These are phyloP conservation scores for Narcine bancroftii DNA, from an alignment of 2,113 vertebrate genomes.

Conservation along the genomic window DNA sequence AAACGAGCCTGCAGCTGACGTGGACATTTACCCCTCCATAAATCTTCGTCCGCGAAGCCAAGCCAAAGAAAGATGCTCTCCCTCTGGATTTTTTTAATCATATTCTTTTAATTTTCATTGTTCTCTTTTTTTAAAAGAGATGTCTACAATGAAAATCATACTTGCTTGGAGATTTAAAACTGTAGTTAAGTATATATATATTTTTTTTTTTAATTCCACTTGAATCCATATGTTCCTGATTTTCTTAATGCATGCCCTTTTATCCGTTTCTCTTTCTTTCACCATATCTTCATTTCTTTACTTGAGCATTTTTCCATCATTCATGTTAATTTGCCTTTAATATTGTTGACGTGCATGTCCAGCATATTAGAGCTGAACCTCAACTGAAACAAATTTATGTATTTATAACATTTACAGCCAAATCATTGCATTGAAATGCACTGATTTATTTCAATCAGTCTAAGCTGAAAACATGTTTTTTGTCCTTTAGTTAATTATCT, in stretches of 20 bases:
- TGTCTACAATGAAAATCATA: not conserved
- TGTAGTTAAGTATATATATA: not conserved
- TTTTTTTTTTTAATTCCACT: not conserved
- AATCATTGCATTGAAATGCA: not conserved
- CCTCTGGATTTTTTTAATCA: not conserved
- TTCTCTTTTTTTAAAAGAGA: not conserved
- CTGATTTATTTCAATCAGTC: not conserved
- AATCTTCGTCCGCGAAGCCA: too few species aligned
- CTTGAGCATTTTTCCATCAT: not conserved
- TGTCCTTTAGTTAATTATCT: not conserved
- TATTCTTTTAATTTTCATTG: constrained; percentile 24
- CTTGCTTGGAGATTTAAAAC: not conserved
- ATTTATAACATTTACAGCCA: not conserved
- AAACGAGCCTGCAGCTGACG: too few species aligned
- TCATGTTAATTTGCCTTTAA: not conserved
- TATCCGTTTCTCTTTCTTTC: not conserved
- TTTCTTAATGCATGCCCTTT: not conserved
- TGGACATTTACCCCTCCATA: too few species aligned
- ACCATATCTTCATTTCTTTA: not conserved
- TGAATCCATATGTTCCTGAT: not conserved
- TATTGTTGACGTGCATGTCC: not conserved
- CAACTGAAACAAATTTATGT: not conserved
- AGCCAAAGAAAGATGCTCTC: too few species aligned
- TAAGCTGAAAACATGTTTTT: not conserved
- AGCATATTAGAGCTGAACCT: not conserved